Percentiles rank a stretch among this genome's conserved stretches.
These are phyloP conservation scores for Pararge aegeria DNA, from an alignment of 1,140 invertebrate species.

Conservation along the genomic window DNA sequence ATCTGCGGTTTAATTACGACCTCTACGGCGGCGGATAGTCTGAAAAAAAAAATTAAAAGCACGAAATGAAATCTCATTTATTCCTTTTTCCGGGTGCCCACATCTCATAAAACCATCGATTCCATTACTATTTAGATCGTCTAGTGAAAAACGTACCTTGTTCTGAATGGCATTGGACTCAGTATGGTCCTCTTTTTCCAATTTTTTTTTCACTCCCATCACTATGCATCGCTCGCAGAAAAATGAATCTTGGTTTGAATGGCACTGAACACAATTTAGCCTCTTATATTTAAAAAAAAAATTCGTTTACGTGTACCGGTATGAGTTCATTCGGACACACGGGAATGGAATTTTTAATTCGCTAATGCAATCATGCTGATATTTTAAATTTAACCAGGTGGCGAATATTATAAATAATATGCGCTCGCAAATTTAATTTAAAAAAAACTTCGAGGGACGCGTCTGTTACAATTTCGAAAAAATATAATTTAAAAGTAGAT, in stretches of 20 bases:
- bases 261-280: not conserved
- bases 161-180: constrained; percentile 7
- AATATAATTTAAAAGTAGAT: too few species aligned
- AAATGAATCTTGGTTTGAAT: not conserved
- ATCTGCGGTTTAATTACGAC: constrained; percentile 15
- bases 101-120: constrained; percentile 28
- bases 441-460: not conserved
- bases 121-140: constrained; percentile 12
- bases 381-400: constrained; percentile 4
- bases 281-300: not conserved
- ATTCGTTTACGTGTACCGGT: not conserved
- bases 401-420: not conserved
- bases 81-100: constrained; percentile 18
- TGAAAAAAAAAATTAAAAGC: constrained; percentile 18
- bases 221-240: not conserved
- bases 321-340: constrained; percentile 4
- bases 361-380: constrained; percentile 10
- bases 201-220: not conserved
- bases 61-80: constrained; percentile 21
- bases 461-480: not conserved
- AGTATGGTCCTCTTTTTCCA: constrained; percentile 11
- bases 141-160: constrained; percentile 1
- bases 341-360: constrained; percentile 11
- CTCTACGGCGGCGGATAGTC: constrained; percentile 6
- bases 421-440: not conserved